Percentiles rank a stretch among this genome's conserved stretches.
Conservation (phyloP, 2,888 invertebrate genomes). For the Spilosoma lubricipeda region DNA sequence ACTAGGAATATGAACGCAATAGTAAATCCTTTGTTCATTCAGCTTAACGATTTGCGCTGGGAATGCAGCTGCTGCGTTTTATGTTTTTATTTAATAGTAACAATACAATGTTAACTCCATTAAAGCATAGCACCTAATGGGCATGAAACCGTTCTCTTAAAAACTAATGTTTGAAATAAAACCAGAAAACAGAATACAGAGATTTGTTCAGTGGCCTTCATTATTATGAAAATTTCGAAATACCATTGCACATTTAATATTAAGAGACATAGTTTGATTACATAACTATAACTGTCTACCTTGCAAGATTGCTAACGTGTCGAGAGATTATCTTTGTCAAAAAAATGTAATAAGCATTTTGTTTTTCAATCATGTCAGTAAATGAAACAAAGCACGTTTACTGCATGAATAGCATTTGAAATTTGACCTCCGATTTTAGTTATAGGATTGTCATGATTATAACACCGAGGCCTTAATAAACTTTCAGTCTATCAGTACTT, state of each 20-base stretch:
- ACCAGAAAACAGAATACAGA: not conserved
- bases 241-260: not conserved
- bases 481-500: not conserved
- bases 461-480: too few species aligned
- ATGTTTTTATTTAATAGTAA: conserved; percentile 17
- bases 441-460: too few species aligned
- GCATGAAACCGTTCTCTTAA: not conserved
- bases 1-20: conserved; percentile 1
- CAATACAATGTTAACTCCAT: conserved; percentile 9
- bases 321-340: too few species aligned
- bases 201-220: not conserved
- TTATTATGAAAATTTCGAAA: not conserved
- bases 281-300: too few species aligned
- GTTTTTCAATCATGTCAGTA: too few species aligned
- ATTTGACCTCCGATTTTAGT: too few species aligned
- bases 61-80: conserved; percentile 20
- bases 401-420: too few species aligned
- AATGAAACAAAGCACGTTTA: too few species aligned
- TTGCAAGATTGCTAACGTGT: too few species aligned
- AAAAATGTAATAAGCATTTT: too few species aligned
- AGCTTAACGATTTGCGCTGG: conserved; percentile 7
- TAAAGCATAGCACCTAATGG: not conserved
- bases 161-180: not conserved
- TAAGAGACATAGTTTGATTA: too few species aligned
- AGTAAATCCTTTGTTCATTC: conserved; percentile 15